Evolutionary conservation across 2,113 vertebrate species (phyloP), one percentile per base, ranked within the genome.

Genomic region (Centropus unirufus): DNA sequence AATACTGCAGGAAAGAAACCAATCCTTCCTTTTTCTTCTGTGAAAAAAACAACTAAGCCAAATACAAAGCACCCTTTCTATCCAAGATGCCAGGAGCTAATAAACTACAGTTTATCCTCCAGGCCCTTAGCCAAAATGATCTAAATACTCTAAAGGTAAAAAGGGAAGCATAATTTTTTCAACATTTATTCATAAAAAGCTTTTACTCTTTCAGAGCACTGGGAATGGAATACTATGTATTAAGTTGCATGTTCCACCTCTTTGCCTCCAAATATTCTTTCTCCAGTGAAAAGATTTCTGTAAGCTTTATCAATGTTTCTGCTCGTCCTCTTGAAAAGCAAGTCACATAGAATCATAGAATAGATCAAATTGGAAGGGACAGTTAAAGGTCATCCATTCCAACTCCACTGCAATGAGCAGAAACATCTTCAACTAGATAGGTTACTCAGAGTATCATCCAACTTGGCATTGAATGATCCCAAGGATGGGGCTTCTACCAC

Each of bases 11-110:
- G 76, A 90, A 95, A 81, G 59, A 92, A 96, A 82, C 70, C 68
- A 89, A 83, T 81, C 61, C 64, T 93, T 90, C 62, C 51, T 83
- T 93, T 68, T 5, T 66, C 26, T 91, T 87, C 40, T 52, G 29
- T 59, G 26, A 40, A 47, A 89, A 79, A 95, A 95, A 92, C 39
- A 94, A 79, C 66, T 77, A 62, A 85, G 59, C 42, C 78, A 92
- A 97, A 78, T 90, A 96, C 85, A 97, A 97, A 97, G 86, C 47
- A 87, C 57, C 95, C 87, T 94, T 49, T 86, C 44, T 89, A 80
- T 57, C 24, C 78, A 95, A 76, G 83, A 96, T 95, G 44, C 76
- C 77, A 94, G 70, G 19, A 93, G 23, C 79, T 69, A 89, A 95
- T 83, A 96, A 96, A 93, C 66, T 85, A 15, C 47, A 88, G 7